phyloP scores from a whole-genome alignment of 2,113 vertebrate species.

The Furnarius figulus region DNA sequence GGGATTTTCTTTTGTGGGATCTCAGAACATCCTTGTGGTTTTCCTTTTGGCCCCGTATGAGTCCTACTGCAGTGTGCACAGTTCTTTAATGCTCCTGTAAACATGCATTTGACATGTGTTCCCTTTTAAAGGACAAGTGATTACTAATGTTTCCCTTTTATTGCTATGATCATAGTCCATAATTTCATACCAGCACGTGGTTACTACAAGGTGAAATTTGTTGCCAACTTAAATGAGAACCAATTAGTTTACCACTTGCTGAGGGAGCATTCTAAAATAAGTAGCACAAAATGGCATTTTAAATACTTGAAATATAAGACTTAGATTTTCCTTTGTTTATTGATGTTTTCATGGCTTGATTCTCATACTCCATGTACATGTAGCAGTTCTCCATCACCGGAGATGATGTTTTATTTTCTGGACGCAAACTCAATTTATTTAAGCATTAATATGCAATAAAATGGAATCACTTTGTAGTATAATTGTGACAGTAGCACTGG shows the following conservation, averaged over 20 bases:
- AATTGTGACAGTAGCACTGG: not conserved
- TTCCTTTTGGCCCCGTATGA: not conserved
- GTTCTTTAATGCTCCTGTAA: constrained; percentile 16
- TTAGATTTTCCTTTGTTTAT: not conserved
- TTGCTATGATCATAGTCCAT: not conserved
- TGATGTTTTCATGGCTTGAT: not conserved
- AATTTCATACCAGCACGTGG: not conserved
- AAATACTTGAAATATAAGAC: not conserved
- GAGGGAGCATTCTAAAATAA: not conserved
- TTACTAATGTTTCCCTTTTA: not conserved
- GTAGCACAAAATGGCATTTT: not conserved
- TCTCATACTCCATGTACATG: not conserved
- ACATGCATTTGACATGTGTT: not conserved
- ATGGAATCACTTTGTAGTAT: not conserved
- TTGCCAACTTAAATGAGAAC: not conserved
- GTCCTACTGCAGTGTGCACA: not conserved
- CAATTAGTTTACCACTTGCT: not conserved
- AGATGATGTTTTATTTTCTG: not conserved
- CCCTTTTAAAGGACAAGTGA: not conserved
- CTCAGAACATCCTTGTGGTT: not conserved
- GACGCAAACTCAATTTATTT: not conserved
- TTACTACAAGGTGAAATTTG: not conserved
- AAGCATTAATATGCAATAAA: not conserved
- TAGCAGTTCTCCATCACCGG: not conserved
- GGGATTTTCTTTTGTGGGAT: not conserved